Evolutionary conservation across 2,888 invertebrate species (phyloP).

Genomic region (Argyresthia albistria): DNA sequence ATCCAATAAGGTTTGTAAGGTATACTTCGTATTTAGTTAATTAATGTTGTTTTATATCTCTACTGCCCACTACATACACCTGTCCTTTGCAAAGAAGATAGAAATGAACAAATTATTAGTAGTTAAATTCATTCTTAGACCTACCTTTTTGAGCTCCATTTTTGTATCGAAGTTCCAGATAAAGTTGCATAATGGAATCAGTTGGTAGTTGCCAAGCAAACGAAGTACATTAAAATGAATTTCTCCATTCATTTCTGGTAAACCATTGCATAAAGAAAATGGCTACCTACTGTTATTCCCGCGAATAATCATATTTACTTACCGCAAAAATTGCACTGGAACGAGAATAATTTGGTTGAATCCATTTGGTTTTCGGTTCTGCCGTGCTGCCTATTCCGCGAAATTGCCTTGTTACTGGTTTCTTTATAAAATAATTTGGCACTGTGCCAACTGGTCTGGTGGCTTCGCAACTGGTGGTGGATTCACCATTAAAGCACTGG

Average conservation of each 20-base stretch:
- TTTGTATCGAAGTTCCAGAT: background rate
- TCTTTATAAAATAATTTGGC: constrained; percentile 68
- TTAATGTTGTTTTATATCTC: too few species aligned
- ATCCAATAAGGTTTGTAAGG: too few species aligned
- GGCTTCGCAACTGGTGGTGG: constrained; percentile 59
- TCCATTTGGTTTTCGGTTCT: background rate
- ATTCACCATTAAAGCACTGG: constrained; percentile 40
- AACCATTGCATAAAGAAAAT: background rate
- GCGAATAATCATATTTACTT: background rate
- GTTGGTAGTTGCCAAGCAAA: background rate
- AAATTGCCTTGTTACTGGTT: constrained; percentile 45
- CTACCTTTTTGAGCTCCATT: background rate
- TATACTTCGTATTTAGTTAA: too few species aligned
- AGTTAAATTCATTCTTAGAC: too few species aligned
- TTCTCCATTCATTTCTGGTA: too few species aligned
- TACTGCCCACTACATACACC: too few species aligned
- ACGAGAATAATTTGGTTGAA: too few species aligned
- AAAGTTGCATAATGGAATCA: background rate
- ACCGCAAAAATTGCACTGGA: background rate
- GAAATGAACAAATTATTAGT: too few species aligned
- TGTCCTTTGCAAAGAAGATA: too few species aligned
- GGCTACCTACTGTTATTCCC: background rate
- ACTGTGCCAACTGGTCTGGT: constrained; percentile 34
- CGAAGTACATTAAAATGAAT: background rate
- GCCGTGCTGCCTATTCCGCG: constrained; percentile 22